Evolutionary conservation across 1,140 invertebrate genomes (phyloP).

Genomic region (Eupristina koningsbergeri): DNA sequence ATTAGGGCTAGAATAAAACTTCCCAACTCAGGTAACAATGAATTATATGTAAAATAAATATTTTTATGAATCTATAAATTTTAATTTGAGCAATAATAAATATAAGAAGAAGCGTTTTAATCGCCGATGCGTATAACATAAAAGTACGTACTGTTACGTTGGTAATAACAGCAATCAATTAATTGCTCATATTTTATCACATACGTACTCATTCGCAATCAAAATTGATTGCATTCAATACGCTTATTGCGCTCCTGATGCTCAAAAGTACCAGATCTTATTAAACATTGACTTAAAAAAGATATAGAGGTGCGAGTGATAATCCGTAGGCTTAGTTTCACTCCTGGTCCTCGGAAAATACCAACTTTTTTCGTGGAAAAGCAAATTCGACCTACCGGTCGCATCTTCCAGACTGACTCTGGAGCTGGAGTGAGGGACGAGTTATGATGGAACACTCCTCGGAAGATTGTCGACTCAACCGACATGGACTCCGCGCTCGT

Average conservation of each 20-base stretch:
- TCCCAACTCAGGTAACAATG: neutral
- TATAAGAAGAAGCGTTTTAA: neutral
- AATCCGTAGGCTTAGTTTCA: no score
- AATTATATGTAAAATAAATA: constrained; percentile 14
- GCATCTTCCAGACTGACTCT: neutral
- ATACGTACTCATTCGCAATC: neutral
- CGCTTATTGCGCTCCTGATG: no score
- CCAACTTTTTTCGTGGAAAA: no score
- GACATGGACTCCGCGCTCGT: neutral
- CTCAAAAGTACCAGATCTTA: no score
- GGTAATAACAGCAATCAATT: neutral
- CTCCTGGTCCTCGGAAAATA: no score
- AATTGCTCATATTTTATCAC: constrained; percentile 1
- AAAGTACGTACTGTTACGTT: neutral
- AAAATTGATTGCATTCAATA: neutral
- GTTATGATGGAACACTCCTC: constrained; percentile 36
- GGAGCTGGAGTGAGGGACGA: neutral
- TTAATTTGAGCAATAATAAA: neutral
- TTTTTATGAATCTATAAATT: neutral
- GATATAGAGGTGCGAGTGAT: no score
- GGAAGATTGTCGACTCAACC: constrained; percentile 4
- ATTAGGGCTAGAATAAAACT: neutral
- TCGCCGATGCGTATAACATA: neutral
- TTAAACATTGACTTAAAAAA: no score
- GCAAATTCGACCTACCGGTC: no score